Base-by-base conservation (phyloP, 2,113 vertebrate species). In the Hippoglossus stenolepis region DNA sequence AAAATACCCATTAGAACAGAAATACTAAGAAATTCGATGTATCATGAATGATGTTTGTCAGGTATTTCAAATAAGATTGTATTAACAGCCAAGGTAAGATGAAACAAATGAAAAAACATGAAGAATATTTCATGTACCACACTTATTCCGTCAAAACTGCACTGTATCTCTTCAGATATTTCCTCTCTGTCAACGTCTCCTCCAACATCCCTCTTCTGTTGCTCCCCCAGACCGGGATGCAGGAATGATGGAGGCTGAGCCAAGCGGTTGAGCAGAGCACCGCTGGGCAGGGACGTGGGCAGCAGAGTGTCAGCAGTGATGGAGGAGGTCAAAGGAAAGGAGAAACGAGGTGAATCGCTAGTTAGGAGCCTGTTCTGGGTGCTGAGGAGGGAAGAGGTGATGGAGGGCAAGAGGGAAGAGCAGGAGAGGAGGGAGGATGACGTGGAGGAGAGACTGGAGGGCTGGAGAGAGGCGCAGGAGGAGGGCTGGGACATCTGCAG, bases 381-480 rank as follows among this genome's bases (percentile, higher is more conserved):
- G 40, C 62, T 64, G 62, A 64, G 38, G 62, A 45, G 56, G 60
- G 77, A 60, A 9, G 61, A 26, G 1, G 79, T n/a, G 26, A 58
- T 2, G 61, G 73, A 21, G 15, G 84, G 85, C 28, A 87, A 79
- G 10, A 88, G 84, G 57, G 74, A 53, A 11, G 51, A 4, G 61
- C 71, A 21, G 18, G 84, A 87, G 40, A 88, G 83, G 10, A 89
- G 85, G 57, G 74, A 47, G 26, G 92, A 87, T 3, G 82, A 67
- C 12, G 93, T 91, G 73, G 88, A 93, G 9, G 85, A 85, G 51
- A 94, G 67, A 43, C 23, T 26, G 63, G 87, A 84, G 60, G 91
- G 83, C 67, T 87, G 84, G 40, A 93, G 88, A 72, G 89, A 68
- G 3, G 77, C 20, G 20, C 85, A 88, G 47, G 71, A 66, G 28